Evolutionary conservation across 2,113 vertebrate species (phyloP).

Genomic region (Rafetus swinhoei): DNA sequence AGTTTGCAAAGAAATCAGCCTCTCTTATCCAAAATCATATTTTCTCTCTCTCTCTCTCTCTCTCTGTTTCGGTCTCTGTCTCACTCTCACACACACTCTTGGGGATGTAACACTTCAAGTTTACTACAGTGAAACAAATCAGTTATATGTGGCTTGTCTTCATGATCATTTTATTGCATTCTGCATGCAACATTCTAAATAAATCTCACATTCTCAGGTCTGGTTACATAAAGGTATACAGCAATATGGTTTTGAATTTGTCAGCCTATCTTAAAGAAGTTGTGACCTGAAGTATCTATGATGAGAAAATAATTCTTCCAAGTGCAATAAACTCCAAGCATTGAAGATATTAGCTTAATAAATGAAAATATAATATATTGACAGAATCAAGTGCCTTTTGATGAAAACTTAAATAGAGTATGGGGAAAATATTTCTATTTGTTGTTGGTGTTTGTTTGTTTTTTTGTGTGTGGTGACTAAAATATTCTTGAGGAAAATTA

Average conservation of each 20-base stretch:
- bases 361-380: not conserved
- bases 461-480: not conserved
- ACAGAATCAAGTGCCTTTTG: fast-evolving
- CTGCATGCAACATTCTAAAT: not conserved
- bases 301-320: not conserved
- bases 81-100: not conserved
- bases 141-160: not conserved
- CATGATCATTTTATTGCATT: not conserved
- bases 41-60: too few relatives aligned
- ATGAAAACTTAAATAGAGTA: not conserved
- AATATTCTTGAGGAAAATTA: not conserved
- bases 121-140: not conserved
- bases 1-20: not conserved
- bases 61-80: too few relatives aligned
- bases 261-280: not conserved
- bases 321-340: not conserved
- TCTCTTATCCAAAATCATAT: not conserved
- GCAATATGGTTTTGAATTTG: not conserved
- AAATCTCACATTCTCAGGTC: not conserved
- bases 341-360: not conserved
- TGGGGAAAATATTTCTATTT: not conserved
- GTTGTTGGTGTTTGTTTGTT: not conserved
- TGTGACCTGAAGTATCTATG: not conserved
- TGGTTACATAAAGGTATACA: not conserved
- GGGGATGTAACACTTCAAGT: not conserved